phyloP scores from a whole-genome alignment of 2,888 invertebrate genomes.

The Mythimna ferrago region DNA sequence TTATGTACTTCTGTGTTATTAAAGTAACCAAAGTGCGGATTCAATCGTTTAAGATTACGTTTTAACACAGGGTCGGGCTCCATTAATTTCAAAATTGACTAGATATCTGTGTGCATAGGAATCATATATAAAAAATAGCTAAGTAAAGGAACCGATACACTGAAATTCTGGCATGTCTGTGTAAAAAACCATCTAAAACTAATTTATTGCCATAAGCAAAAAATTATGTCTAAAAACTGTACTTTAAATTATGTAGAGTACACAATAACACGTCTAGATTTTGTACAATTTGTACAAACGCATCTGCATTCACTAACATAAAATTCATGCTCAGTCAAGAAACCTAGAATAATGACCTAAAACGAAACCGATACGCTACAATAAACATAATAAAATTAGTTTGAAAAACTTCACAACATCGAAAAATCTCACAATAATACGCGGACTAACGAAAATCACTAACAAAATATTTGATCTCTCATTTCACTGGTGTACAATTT shows the following conservation, averaged over 20 bases:
- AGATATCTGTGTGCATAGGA: constrained; percentile 91
- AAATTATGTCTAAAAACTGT: constrained; percentile 83
- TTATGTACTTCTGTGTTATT: constrained; percentile 84
- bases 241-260: constrained; percentile 88
- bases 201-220: constrained; percentile 86
- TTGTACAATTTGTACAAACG: constrained; percentile 89
- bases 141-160: constrained; percentile 89
- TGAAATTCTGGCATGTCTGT: constrained; percentile 86
- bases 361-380: constrained; percentile 71
- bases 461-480: constrained; percentile 75
- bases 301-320: constrained; percentile 78
- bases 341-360: constrained; percentile 75
- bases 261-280: constrained; percentile 84
- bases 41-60: constrained; percentile 78
- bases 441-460: constrained; percentile 77
- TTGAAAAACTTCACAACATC: constrained; percentile 74
- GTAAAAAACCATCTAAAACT: constrained; percentile 82
- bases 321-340: constrained; percentile 82
- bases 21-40: constrained; percentile 81
- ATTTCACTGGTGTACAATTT: constrained; percentile 65
- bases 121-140: constrained; percentile 88
- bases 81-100: constrained; percentile 90
- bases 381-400: constrained; percentile 71
- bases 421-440: constrained; percentile 78
- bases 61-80: constrained; percentile 83